Evolutionary conservation across 2,797 vertebrate species (phyloP), one percentile per base, ranked within the genome.

Genomic region (Pogoniulus pusillus): DNA sequence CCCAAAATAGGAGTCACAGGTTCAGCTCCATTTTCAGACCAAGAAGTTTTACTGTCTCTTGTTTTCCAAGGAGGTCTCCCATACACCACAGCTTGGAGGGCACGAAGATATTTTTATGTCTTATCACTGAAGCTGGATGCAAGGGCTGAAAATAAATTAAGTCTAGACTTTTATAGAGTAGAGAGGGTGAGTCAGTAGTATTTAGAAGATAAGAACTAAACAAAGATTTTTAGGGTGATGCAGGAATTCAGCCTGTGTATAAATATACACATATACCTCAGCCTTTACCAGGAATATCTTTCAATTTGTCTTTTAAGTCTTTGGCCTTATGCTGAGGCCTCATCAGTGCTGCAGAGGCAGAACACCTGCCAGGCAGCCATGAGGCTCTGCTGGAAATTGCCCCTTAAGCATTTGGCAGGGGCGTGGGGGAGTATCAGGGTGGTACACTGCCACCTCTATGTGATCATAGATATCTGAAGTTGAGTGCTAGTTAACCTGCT

Each of bases 381-480:
- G 3, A 34, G 23, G 24, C 14, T 84, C 9, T 85, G 17, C 30
- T 49, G 37, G 24, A 63, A 85, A 55, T 35, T 9, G 39, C 27
- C 24, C 4, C 8, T 1, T 1, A 17, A 39, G 16, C 35, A 53
- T 35, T 23, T 23, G 91, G 16, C 1, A 1, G 27, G 20, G 1
- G 0, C 45, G 22, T 7, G 6, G 19, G 20, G 23, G 4, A 34
- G 9, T 16, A 12, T 53, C 27, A 39, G 2, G 0, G 34, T 7
- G 5, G 8, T 32, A 66, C 20, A 63, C 12, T 1, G 3, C 12
- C 53, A 55, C 35, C 20, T 49, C 41, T 1, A 1, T 1, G 1
- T 37, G 26, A 54, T 49, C 59, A 35, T n/a, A 68, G 72, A 53
- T 58, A 8, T 26, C 37, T 54, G 32, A 64, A 53, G 17, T 7